Conservation (phyloP, 2,797 vertebrate genomes). For the Otolemur crassicaudatus region DNA sequence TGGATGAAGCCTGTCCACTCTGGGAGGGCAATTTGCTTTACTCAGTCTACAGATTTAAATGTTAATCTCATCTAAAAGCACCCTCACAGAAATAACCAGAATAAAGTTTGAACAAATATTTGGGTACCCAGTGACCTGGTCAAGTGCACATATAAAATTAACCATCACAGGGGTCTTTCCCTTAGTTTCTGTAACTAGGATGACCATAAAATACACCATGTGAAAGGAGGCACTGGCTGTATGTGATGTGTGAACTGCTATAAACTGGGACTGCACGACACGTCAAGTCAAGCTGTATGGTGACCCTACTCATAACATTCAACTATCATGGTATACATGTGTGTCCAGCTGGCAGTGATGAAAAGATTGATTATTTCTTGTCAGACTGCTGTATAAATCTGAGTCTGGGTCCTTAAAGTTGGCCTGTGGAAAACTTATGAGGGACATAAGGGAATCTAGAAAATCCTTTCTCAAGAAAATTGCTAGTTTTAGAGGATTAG, state of each 20-base stretch:
- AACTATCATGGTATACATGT: neutral
- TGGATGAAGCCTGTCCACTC: neutral
- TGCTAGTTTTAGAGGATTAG: slow-evolving; percentile 20
- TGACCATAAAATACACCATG: neutral
- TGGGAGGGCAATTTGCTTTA: neutral
- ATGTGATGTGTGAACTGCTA: neutral
- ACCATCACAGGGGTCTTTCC: neutral
- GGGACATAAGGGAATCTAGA: slow-evolving; percentile 43
- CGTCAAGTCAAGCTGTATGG: neutral
- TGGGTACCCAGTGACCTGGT: neutral
- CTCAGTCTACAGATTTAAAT: neutral
- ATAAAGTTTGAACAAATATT: slow-evolving; percentile 2
- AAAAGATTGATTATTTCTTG: neutral
- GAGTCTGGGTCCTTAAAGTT: neutral
- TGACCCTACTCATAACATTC: neutral
- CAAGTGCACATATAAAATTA: slow-evolving; percentile 21
- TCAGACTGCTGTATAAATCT: neutral
- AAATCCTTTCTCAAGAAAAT: slow-evolving; percentile 32
- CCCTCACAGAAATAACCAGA: neutral
- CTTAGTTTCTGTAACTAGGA: neutral
- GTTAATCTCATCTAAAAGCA: slow-evolving; percentile 11
- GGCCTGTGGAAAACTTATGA: neutral
- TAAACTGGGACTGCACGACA: neutral
- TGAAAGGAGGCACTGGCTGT: neutral
- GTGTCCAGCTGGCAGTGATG: neutral